Evolutionary conservation across 2,113 vertebrate genomes (phyloP).

Genomic region (Mungos mungo): DNA sequence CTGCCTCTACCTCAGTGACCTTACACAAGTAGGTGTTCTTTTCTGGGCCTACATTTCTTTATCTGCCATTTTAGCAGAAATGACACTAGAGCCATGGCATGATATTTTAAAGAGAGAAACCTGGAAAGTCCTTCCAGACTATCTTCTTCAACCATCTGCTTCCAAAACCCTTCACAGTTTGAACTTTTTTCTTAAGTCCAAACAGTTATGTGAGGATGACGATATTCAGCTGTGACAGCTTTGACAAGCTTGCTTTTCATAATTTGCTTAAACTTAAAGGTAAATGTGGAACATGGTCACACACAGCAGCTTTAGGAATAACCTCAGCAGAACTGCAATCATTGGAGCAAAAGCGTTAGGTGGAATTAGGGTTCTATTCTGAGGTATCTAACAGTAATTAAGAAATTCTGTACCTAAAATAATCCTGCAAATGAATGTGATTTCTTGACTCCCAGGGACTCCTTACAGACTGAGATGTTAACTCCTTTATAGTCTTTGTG

Average conservation of each 20-base stretch:
- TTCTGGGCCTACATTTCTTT: neutral
- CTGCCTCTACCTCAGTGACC: constrained; percentile 4
- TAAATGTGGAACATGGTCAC: constrained; percentile 14
- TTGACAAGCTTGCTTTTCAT: constrained; percentile 11
- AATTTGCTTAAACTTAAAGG: constrained; percentile 22
- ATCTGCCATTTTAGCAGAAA: neutral
- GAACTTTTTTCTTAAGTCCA: constrained; percentile 38
- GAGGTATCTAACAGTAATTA: neutral
- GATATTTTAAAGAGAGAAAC: constrained; percentile 44
- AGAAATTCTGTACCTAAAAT: constrained; percentile 13
- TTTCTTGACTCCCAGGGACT: neutral
- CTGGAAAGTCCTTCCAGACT: constrained; percentile 34
- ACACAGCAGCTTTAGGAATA: constrained; percentile 49
- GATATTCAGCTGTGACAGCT: constrained; percentile 20
- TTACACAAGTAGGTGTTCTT: neutral
- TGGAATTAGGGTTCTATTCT: neutral
- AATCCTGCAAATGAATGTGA: neutral
- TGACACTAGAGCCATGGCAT: neutral
- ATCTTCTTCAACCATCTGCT: constrained; percentile 56
- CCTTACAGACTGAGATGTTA: neutral
- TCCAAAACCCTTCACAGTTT: constrained; percentile 44
- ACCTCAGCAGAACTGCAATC: neutral
- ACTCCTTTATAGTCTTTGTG: neutral
- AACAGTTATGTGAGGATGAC: constrained; percentile 45
- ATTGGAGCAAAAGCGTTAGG: neutral